A percentile compares a stretch with the other conserved stretches of the same genome.
Conservation (phyloP, 2,888 invertebrate genomes). For the Belgica antarctica region DNA sequence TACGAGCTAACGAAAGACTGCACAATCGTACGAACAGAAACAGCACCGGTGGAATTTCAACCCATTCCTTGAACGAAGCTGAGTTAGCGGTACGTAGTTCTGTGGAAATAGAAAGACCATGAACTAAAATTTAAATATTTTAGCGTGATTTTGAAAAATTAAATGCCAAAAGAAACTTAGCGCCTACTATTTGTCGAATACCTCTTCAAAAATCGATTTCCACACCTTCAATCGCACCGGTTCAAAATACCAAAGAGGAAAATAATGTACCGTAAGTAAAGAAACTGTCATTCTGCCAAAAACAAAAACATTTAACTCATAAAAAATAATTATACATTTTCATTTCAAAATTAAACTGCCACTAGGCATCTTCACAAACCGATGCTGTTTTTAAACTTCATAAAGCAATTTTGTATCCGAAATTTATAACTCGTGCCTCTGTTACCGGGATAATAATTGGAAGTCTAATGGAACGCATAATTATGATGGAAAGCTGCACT, state of each 20-base stretch:
- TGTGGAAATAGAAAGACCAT: not conserved
- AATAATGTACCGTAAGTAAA: slow-evolving; percentile 59
- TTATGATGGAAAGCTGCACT: too few species aligned
- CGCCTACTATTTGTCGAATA: slow-evolving; percentile 63
- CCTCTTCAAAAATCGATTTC: slow-evolving; percentile 88
- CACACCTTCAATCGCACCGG: slow-evolving; percentile 82
- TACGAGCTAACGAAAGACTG: slow-evolving; percentile 56
- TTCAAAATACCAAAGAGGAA: slow-evolving; percentile 60
- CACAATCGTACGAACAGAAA: slow-evolving; percentile 55
- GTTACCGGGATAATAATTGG: too few species aligned
- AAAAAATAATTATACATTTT: too few species aligned
- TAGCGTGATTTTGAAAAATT: slow-evolving; percentile 54
- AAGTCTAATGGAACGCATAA: too few species aligned
- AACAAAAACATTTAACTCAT: too few species aligned
- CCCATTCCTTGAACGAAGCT: slow-evolving; percentile 84
- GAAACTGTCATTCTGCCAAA: not conserved
- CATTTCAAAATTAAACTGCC: too few species aligned
- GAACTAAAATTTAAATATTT: slow-evolving; percentile 43
- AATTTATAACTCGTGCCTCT: too few species aligned
- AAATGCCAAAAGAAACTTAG: slow-evolving; percentile 54
- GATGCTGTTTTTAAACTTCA: too few species aligned
- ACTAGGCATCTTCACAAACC: too few species aligned
- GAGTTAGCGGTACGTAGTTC: slow-evolving; percentile 71
- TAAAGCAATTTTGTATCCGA: too few species aligned
- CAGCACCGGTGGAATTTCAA: slow-evolving; percentile 60